Percentiles rank a stretch among this genome's conserved stretches.
These are phyloP conservation scores for Megaleporinus macrocephalus DNA, from an alignment of 2,113 vertebrate genomes.

Conservation along the genomic window DNA sequence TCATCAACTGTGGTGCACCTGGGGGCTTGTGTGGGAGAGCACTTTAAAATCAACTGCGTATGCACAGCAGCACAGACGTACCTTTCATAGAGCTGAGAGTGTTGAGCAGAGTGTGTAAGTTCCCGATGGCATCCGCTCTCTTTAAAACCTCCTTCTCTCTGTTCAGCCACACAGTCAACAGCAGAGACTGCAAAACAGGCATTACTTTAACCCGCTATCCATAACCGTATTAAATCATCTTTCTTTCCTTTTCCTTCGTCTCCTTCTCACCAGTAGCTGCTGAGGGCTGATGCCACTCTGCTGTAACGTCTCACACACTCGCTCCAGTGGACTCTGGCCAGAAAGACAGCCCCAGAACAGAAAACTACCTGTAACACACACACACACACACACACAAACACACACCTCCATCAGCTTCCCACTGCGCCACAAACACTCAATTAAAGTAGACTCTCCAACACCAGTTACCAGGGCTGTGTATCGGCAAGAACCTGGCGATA, in stretches of 20 bases:
- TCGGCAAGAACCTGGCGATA: too few species aligned
- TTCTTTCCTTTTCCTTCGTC: background rate
- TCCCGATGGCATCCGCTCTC: constrained; percentile 76
- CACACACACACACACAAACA: constrained; percentile 28
- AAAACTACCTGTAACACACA: constrained; percentile 83
- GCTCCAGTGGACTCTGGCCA: constrained; percentile 83
- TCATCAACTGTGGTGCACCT: too few species aligned
- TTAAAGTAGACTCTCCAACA: too few species aligned
- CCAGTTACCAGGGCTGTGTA: too few species aligned
- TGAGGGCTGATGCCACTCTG: constrained; percentile 89
- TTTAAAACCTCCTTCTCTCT: constrained; percentile 89
- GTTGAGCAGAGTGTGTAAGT: constrained; percentile 83
- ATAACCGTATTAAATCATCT: background rate
- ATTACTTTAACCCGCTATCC: background rate
- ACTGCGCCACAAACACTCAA: too few species aligned
- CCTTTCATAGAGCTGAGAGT: constrained; percentile 93
- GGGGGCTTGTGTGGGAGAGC: too few species aligned
- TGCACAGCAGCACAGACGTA: constrained; percentile 52
- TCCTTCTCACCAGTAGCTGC: constrained; percentile 85
- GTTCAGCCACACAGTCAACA: constrained; percentile 91
- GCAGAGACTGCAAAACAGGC: constrained; percentile 80
- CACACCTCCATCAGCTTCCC: background rate
- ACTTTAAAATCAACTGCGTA: too few species aligned
- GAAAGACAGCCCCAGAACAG: constrained; percentile 93
- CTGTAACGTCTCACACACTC: constrained; percentile 84